These are phyloP conservation scores for Paramormyrops kingsleyae DNA, from an alignment of 2,113 vertebrate species.

Conservation along the genomic window DNA sequence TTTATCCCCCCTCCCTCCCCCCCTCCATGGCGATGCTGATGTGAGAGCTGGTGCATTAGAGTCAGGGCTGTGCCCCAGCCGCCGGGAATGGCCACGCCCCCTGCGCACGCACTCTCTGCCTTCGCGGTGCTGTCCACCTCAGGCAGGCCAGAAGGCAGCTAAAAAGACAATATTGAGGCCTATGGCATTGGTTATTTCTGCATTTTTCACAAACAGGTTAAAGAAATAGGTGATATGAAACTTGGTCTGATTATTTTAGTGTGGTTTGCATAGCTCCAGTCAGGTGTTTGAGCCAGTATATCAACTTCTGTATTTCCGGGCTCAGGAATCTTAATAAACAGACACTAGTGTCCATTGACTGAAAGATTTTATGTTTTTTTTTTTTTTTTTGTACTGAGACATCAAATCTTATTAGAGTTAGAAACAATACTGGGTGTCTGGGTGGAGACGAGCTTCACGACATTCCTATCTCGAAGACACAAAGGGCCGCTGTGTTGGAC, in stretches of 20 bases:
- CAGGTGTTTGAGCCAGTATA: neutral
- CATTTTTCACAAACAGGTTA: neutral
- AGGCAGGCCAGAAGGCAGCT: slow-evolving; percentile 49
- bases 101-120: slow-evolving; percentile 64
- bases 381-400: neutral
- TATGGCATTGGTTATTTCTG: neutral
- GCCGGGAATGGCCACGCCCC: slow-evolving; percentile 26
- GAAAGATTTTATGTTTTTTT: neutral
- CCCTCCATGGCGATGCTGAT: neutral
- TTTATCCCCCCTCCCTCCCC: neutral
- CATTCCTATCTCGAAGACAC: neutral
- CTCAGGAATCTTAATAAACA: neutral
- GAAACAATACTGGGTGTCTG: neutral
- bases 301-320: neutral
- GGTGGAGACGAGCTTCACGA: neutral
- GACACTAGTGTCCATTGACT: neutral
- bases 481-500: neutral
- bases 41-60: neutral
- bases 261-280: neutral
- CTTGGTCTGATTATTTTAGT: neutral
- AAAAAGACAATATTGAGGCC: neutral
- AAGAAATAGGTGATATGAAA: neutral
- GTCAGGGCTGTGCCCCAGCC: neutral
- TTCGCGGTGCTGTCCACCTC: slow-evolving; percentile 56
- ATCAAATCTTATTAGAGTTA: neutral